Evolutionary conservation across 2,113 vertebrate species (phyloP), one percentile per base, ranked within the genome.

Genomic region (Tetrax tetrax): DNA sequence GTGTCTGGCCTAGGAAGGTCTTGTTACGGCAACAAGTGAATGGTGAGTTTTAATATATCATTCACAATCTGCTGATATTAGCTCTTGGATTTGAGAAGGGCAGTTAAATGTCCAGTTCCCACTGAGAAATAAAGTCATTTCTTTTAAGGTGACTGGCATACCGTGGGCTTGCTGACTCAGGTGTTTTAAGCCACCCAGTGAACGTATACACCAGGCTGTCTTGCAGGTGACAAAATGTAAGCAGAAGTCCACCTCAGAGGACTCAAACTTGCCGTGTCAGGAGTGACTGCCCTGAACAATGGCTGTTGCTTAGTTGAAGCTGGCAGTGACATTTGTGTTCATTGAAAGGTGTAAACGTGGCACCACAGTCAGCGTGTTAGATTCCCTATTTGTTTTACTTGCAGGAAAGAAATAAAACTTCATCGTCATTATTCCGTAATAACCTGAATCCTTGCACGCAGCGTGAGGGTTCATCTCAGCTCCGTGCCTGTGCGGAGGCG

Each of bases 401-500:
- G 1, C 64, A 21, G 6, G 28, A 31, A 57, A 66, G 56, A 61
- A 27, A 22, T 4, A 64, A 72, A 83, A 43, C 33, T 17, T 68
- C 6, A 29, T 75, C 6, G 1, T 23, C 9, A 0, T 74, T 21
- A 10, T 41, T 35, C 14, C 7, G 1, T n/a, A 31, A 16, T 9
- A 27, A 70, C 53, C 10, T 4, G 60, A 14, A n/a, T 24, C 60
- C 22, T 50, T 13, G 20, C 0, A 4, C 9, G 0, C 31, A 72
- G 63, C 33, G 17, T 0, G 3, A 37, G 31, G 17, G 4, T 41
- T 56, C 9, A 23, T 47, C 69, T 81, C 6, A 0, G 27, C 61
- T 37, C n/a, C 5, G 0, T 0, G 29, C 25, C 38, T 11, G 10
- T 14, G 48, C 1, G 4, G 54, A 35, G 57, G 33, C 3, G 1